These are phyloP conservation scores for Willowsia nigromaculata DNA, from an alignment of 2,888 invertebrate genomes.

Conservation along the genomic window DNA sequence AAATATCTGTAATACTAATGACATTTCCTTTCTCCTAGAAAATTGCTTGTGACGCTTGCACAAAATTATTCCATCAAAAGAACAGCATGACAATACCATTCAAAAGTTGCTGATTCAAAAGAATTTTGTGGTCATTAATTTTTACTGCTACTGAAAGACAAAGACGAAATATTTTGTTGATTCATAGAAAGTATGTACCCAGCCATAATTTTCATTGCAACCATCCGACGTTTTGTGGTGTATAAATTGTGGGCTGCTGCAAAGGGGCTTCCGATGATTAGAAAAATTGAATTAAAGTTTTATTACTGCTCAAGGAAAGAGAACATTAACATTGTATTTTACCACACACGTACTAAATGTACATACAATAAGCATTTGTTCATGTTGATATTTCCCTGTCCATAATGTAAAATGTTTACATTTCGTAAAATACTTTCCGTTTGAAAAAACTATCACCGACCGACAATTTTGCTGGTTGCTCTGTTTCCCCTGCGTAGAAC, in stretches of 20 bases:
- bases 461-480: conserved; percentile 19
- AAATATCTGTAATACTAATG: neutral
- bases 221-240: neutral
- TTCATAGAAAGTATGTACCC: neutral
- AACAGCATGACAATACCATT: neutral
- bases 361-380: neutral
- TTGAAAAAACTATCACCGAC: neutral
- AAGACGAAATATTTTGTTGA: neutral
- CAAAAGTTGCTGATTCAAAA: neutral
- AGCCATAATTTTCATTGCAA: neutral
- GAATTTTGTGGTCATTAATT: neutral
- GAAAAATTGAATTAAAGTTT: conserved; percentile 33
- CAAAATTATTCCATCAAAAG: conserved; percentile 2
- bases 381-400: neutral
- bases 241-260: neutral
- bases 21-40: neutral
- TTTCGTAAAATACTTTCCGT: conserved; percentile 11
- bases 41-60: neutral
- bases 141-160: neutral
- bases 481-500: conserved; percentile 27
- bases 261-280: conserved; percentile 14
- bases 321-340: neutral
- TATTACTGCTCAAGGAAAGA: neutral
- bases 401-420: neutral
- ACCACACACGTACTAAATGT: no score